These are phyloP conservation scores for Chelon labrosus DNA, from an alignment of 2,797 vertebrate species.

Conservation along the genomic window DNA sequence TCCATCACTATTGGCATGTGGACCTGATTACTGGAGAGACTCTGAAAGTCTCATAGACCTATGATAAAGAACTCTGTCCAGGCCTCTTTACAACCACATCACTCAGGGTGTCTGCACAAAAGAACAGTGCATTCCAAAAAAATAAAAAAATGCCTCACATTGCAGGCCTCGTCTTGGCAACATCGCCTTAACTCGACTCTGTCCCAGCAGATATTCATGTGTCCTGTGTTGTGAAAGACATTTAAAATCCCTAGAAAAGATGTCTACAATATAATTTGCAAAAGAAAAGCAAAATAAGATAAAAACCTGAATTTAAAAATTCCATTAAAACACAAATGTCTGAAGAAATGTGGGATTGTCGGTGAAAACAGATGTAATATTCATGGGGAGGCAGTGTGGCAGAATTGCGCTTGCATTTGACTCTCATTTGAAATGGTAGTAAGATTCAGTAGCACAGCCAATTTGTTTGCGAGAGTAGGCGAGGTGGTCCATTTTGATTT, in stretches of 20 bases:
- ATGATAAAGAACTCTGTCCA: constrained; percentile 84
- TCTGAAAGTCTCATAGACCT: constrained; percentile 80
- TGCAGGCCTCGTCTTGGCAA: constrained; percentile 45
- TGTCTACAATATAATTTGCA: constrained; percentile 16
- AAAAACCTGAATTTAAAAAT: constrained; percentile 26
- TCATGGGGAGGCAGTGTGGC: constrained; percentile 25
- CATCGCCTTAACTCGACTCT: constrained; percentile 54
- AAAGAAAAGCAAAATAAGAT: constrained; percentile 12
- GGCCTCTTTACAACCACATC: constrained; percentile 81
- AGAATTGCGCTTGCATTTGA: constrained; percentile 47
- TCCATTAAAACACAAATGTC: constrained; percentile 31
- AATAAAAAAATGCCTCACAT: constrained; percentile 6
- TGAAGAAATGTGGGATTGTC: constrained; percentile 12
- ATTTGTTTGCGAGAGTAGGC: constrained; percentile 47
- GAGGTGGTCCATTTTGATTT: constrained; percentile 61
- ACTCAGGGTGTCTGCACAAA: constrained; percentile 79
- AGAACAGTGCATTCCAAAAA: constrained; percentile 50
- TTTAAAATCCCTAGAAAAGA: constrained; percentile 23
- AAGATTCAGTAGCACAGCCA: constrained; percentile 49
- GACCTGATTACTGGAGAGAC: constrained; percentile 80
- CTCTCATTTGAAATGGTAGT: constrained; percentile 50
- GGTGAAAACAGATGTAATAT: constrained; percentile 49
- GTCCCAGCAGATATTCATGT: constrained; percentile 36
- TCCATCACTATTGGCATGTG: constrained; percentile 86
- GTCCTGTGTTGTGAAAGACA: constrained; percentile 24